Conservation (phyloP, 2,888 invertebrate species). For the Coleophora flavipennella region DNA sequence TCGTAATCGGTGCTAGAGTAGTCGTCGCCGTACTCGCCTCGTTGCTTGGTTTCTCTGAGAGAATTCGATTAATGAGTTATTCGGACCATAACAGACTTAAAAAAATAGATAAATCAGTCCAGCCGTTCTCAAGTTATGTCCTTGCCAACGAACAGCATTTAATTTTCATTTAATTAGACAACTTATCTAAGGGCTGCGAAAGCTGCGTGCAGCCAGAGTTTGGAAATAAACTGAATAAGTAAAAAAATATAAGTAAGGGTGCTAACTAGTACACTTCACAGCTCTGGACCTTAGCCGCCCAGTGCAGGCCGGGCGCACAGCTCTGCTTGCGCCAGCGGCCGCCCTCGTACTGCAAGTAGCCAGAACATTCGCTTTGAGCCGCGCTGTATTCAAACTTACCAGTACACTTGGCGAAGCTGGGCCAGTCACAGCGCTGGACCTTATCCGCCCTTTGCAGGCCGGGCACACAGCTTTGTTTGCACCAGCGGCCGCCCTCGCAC, state of each 20-base stretch:
- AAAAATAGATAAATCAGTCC: too few relatives aligned
- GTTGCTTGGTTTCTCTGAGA: constrained; percentile 29
- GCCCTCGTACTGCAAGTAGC: constrained; percentile 83
- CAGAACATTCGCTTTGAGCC: constrained; percentile 79
- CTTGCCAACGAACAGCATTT: too few relatives aligned
- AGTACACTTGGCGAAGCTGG: constrained; percentile 35
- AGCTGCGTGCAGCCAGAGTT: not conserved
- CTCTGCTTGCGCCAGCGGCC: constrained; percentile 80
- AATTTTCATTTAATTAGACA: too few relatives aligned
- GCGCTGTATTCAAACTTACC: constrained; percentile 61
- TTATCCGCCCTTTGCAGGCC: constrained; percentile 85
- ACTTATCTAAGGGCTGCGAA: too few relatives aligned
- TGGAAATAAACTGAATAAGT: too few relatives aligned
- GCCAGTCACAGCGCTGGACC: constrained; percentile 78
- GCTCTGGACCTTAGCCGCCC: constrained; percentile 76
- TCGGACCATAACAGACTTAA: too few relatives aligned
- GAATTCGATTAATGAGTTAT: not conserved
- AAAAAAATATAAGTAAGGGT: not conserved
- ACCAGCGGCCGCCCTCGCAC: constrained; percentile 81
- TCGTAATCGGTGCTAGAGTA: constrained; percentile 53
- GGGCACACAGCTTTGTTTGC: constrained; percentile 82
- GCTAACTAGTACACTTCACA: constrained; percentile 56
- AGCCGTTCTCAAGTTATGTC: too few relatives aligned
- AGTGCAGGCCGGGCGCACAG: constrained; percentile 86
- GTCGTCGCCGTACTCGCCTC: constrained; percentile 46